Conservation (phyloP, 2,797 vertebrate genomes). For the Micropoecilia bifurca region DNA sequence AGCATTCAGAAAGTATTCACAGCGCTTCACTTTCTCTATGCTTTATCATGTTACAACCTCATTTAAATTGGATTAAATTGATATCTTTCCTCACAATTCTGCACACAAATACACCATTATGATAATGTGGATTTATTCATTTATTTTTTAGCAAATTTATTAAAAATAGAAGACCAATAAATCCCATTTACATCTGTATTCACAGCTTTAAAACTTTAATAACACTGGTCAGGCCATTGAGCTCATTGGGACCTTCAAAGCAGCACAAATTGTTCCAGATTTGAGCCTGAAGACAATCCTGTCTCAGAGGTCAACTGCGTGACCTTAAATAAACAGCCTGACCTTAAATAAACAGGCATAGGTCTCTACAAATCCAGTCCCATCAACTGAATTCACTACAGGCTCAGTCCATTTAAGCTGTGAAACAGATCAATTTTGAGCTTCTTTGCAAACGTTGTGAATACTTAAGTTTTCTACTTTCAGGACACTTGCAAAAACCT, state of each 20-base stretch:
- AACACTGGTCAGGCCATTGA: too few relatives aligned
- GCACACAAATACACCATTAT: too few relatives aligned
- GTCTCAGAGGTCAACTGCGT: background rate
- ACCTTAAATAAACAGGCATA: background rate
- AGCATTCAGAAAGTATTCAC: background rate
- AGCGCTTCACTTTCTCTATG: background rate
- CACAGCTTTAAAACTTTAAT: too few relatives aligned
- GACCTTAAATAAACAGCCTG: too few relatives aligned
- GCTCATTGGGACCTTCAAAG: background rate
- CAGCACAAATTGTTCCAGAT: background rate
- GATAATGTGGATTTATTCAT: too few relatives aligned
- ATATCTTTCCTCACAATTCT: too few relatives aligned
- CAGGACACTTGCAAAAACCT: background rate
- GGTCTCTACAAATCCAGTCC: background rate
- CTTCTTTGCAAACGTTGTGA: background rate
- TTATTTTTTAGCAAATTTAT: too few relatives aligned
- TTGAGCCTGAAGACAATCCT: background rate
- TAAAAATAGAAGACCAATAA: too few relatives aligned
- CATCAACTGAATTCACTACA: background rate
- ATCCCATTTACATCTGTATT: too few relatives aligned
- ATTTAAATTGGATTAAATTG: background rate
- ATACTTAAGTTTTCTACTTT: background rate
- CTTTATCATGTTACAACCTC: background rate
- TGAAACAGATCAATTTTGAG: background rate
- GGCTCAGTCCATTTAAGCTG: background rate